These are phyloP conservation scores for Maniola jurtina DNA, from an alignment of 1,140 invertebrate genomes.

Conservation along the genomic window DNA sequence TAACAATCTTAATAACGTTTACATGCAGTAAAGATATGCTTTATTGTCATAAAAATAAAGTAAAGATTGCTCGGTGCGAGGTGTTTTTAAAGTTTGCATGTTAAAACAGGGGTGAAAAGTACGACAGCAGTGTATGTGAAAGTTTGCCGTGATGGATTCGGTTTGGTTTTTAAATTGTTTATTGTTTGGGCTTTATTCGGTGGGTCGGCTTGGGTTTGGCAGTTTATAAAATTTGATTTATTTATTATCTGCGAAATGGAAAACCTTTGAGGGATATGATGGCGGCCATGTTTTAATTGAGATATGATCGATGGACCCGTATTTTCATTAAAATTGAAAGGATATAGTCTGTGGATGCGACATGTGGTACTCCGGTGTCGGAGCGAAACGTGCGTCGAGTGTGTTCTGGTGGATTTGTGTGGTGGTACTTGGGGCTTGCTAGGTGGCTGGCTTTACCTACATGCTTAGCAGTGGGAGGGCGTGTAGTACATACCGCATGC, in stretches of 20 bases:
- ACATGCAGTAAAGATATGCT: background rate
- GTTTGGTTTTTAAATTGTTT: conserved; percentile 71
- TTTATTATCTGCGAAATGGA: conserved; percentile 19
- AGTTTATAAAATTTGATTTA: conserved; percentile 31
- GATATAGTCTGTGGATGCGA: too few species aligned
- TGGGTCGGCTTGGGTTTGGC: conserved; percentile 33
- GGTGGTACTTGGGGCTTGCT: too few species aligned
- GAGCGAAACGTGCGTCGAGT: too few species aligned
- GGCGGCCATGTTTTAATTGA: conserved; percentile 11
- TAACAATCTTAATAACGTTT: conserved; percentile 8
- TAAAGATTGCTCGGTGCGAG: conserved; percentile 25
- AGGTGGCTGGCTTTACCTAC: too few species aligned
- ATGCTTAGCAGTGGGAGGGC: too few species aligned
- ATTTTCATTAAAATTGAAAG: too few species aligned
- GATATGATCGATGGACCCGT: conserved; percentile 6
- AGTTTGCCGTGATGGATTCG: conserved; percentile 64
- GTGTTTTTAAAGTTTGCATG: conserved; percentile 24
- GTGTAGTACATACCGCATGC: too few species aligned
- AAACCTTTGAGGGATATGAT: conserved; percentile 11
- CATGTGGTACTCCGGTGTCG: too few species aligned
- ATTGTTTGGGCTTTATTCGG: conserved; percentile 46
- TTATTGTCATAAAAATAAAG: conserved; percentile 2
- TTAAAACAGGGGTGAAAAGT: conserved; percentile 50
- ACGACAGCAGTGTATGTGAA: conserved; percentile 46
- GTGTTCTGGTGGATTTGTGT: too few species aligned